Conservation (phyloP, 2,797 vertebrate genomes). For the Coracias cyanogaster region DNA sequence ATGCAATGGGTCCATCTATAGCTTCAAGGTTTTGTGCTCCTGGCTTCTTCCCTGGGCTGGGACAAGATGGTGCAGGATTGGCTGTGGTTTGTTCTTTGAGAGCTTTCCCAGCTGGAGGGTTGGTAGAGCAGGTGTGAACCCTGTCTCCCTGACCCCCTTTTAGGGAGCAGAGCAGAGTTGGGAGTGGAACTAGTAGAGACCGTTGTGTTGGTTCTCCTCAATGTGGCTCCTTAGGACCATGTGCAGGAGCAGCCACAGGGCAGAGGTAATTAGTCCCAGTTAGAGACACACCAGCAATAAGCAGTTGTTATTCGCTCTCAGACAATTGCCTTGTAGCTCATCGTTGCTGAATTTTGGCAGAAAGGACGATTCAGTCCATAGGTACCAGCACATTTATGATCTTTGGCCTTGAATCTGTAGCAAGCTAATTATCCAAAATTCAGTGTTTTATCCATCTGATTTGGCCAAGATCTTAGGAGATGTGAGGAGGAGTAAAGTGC, state of each 20-base stretch:
- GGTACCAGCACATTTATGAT: background rate
- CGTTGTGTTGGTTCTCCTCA: fast-evolving
- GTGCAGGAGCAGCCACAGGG: background rate
- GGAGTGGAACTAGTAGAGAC: background rate
- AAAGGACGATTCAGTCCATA: background rate
- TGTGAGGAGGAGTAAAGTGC: background rate
- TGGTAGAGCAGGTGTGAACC: background rate
- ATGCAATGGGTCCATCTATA: fast-evolving
- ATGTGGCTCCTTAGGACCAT: fast-evolving
- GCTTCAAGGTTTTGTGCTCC: background rate
- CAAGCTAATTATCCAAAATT: background rate
- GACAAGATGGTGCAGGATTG: fast-evolving
- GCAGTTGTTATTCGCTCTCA: background rate
- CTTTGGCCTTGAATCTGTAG: background rate
- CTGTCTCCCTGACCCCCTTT: no score
- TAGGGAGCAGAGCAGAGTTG: background rate
- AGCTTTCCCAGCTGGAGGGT: background rate
- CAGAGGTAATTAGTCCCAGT: background rate
- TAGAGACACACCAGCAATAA: fast-evolving
- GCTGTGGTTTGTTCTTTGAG: background rate
- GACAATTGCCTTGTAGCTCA: background rate
- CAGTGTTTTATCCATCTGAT: background rate
- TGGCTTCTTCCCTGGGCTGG: background rate
- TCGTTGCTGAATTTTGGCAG: background rate
- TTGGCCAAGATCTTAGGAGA: background rate